These are phyloP conservation scores for Balaenoptera acutorostrata DNA, from an alignment of 2,113 vertebrate species.

Conservation along the genomic window DNA sequence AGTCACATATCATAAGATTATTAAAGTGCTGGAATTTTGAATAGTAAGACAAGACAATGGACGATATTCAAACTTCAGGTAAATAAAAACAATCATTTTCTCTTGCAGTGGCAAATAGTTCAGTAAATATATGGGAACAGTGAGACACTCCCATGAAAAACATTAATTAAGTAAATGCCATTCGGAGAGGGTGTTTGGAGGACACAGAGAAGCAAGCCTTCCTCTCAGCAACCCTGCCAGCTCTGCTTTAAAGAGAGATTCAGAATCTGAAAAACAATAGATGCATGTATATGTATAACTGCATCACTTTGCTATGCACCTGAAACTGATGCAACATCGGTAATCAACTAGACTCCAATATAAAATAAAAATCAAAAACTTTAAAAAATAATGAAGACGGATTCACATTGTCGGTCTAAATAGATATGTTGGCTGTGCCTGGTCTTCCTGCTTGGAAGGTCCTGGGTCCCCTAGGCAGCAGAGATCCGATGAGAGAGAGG, in stretches of 20 bases:
- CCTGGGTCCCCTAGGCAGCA: background rate
- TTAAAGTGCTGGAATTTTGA: slow-evolving; percentile 60
- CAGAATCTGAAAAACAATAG: no score
- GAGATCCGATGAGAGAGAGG: accelerated
- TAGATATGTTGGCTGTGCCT: background rate
- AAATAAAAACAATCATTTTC: slow-evolving; percentile 75
- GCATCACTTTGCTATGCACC: background rate
- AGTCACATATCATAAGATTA: slow-evolving; percentile 36
- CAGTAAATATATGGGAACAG: slow-evolving; percentile 46
- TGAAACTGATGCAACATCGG: accelerated
- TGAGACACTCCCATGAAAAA: slow-evolving; percentile 46
- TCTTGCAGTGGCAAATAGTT: slow-evolving; percentile 9
- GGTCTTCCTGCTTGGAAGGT: background rate
- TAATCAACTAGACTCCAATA: background rate
- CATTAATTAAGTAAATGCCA: slow-evolving; percentile 60
- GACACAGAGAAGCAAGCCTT: accelerated
- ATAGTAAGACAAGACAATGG: slow-evolving; percentile 30
- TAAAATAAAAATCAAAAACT: no score
- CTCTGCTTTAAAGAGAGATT: slow-evolving; percentile 3
- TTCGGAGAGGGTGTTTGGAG: background rate
- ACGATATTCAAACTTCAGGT: slow-evolving; percentile 49
- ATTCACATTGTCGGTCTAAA: background rate
- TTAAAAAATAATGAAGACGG: background rate
- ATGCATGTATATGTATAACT: accelerated
- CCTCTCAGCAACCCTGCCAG: background rate